Evolutionary conservation across 2,113 vertebrate genomes (phyloP), one percentile per base, ranked within the genome.

Genomic region (Vimba vimba): DNA sequence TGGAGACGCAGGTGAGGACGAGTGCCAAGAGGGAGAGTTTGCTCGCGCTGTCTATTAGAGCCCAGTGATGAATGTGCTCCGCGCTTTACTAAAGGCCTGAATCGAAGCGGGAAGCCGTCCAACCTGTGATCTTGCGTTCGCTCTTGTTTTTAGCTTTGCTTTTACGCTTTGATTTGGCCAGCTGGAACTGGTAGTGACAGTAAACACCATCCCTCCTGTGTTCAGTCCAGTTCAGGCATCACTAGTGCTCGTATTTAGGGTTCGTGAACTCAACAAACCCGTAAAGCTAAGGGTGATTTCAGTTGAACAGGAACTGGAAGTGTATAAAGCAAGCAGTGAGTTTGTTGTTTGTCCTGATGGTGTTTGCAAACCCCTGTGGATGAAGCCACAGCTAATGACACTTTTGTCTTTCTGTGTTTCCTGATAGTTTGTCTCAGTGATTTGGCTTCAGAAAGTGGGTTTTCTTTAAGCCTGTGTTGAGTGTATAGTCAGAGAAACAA

Each of bases 151-250:
- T 23, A 71, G 68, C 68, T 43, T 19, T 3, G 33, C 33, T 71
- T 39, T 39, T 25, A 25, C 23, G 8, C 33, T 27, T 17, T 74
- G 82, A 21, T 64, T 76, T 62, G 1, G 33, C 43, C 71, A 43
- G 60, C 83, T 27, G 57, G 39, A 15, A 19, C 8, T 8, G 19
- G 13, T 23, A 3, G 36, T 77, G 47, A 52, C 59, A 39, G 33
- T 77, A 59, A 89, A 91, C 86, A 86, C 82, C 86, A 81, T 50
- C 9, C 79, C 91, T 87, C 88, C 89, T 21, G 27, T 19, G 30
- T 19, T 64, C 62, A 64, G 62, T 25, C n/a, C 11, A 12, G 60
- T 27, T 68, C 27, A 33, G 27, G 15, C 66, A 69, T 21, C 66
- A 17, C 66, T 21, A 39, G 30, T 36, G 66, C 30, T 69, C 17